Evolutionary conservation across 1,140 invertebrate genomes (phyloP).

Genomic region (Bursaphelenchus mucronatus): DNA sequence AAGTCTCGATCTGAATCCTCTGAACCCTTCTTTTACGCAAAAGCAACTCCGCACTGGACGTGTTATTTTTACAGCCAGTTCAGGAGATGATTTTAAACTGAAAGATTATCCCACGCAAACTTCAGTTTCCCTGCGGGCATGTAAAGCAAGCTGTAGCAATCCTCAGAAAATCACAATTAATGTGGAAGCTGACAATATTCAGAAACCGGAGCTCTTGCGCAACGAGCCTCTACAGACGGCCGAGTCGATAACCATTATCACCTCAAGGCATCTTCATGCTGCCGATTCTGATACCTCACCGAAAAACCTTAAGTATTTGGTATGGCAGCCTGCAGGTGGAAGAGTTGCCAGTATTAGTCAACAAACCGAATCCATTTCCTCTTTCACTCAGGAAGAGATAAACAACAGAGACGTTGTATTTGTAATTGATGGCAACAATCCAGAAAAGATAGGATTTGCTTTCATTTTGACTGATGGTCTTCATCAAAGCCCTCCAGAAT

Average conservation of each 20-base stretch:
- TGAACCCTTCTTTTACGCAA: constrained; percentile 1
- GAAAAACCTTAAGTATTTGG: constrained; percentile 41
- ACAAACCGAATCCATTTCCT: constrained; percentile 25
- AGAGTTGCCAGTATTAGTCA: constrained; percentile 30
- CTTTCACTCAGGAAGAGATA: constrained; percentile 53
- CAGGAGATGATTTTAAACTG: not conserved
- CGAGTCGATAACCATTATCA: constrained; percentile 7
- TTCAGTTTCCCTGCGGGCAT: constrained; percentile 3
- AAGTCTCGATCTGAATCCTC: not conserved
- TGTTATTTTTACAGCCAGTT: constrained; percentile 11
- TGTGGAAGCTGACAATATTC: constrained; percentile 26
- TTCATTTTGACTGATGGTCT: constrained; percentile 56
- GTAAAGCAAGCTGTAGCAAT: constrained; percentile 7
- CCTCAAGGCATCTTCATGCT: constrained; percentile 15
- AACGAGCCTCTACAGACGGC: constrained; percentile 41
- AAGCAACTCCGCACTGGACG: constrained; percentile 4
- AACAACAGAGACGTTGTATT: constrained; percentile 32
- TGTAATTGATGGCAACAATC: not conserved
- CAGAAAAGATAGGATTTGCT: constrained; percentile 43
- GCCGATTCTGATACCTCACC: constrained; percentile 42
- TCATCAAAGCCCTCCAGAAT: constrained; percentile 51
- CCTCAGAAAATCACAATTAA: constrained; percentile 3
- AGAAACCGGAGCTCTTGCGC: constrained; percentile 40
- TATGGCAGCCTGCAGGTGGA: constrained; percentile 50
- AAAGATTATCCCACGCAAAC: constrained; percentile 9